phyloP scores from a whole-genome alignment of 30 jellyfish, hydroid and myxozoan species.

The Catostylus mosaicus region DNA sequence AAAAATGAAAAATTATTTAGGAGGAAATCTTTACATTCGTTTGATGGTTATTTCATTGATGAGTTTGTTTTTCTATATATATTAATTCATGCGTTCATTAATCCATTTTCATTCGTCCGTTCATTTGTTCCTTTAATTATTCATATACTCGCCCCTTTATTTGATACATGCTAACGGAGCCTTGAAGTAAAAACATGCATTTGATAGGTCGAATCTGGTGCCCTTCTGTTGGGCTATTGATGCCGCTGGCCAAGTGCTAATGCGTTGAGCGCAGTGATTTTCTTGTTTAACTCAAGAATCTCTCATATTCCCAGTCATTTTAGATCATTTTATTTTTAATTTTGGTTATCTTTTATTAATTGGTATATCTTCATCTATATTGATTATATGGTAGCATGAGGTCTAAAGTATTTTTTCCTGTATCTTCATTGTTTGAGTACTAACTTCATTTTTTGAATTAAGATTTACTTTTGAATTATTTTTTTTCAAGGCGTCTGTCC shows the following conservation, averaged over 20 bases:
- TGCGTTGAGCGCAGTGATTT: too few relatives aligned
- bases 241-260: too few relatives aligned
- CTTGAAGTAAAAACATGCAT: too few relatives aligned
- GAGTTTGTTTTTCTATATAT: not conserved
- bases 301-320: not conserved
- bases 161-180: too few relatives aligned
- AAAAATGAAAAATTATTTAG: too few relatives aligned
- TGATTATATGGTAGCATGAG: not conserved
- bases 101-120: not conserved
- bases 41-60: not conserved
- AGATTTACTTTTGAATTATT: not conserved
- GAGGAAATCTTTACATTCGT: not conserved
- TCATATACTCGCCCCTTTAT: not conserved
- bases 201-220: too few relatives aligned
- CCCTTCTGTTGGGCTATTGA: too few relatives aligned
- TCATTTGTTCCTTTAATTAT: not conserved
- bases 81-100: not conserved
- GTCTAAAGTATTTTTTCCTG: not conserved
- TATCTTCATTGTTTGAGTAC: not conserved
- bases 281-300: too few relatives aligned
- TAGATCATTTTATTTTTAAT: not conserved
- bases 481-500: not conserved
- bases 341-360: not conserved
- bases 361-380: too few relatives aligned
- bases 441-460: not conserved